A percentile compares a stretch with the other conserved stretches of the same genome.
phyloP scores from a whole-genome alignment of 2,888 invertebrate genomes.

The Drosophila barbarae region DNA sequence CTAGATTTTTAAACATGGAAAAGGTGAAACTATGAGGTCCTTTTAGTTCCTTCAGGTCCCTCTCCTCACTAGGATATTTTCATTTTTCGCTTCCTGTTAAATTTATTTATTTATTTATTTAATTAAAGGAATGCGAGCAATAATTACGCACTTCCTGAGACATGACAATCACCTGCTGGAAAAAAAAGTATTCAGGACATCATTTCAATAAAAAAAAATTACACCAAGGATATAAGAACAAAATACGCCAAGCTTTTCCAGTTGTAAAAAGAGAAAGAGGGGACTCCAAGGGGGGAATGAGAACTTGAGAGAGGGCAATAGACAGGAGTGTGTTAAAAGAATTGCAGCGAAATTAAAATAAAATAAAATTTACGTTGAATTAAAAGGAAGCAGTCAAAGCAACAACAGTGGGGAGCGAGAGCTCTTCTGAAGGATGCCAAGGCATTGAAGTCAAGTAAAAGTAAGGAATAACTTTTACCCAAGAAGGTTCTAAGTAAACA shows the following conservation, averaged over 20 bases:
- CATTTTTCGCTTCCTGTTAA: background rate
- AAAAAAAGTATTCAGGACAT: conserved; percentile 35
- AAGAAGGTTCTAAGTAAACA: no score
- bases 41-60: background rate
- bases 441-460: background rate
- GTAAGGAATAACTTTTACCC: conserved; percentile 3
- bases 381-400: conserved; percentile 54
- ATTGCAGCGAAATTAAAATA: conserved; percentile 73
- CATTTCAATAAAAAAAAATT: conserved; percentile 53
- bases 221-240: conserved; percentile 4
- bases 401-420: conserved; percentile 23
- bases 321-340: conserved; percentile 52
- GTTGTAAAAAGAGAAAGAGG: conserved; percentile 14
- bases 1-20: no score
- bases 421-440: conserved; percentile 22
- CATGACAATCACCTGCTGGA: conserved; percentile 53
- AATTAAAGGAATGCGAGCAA: conserved; percentile 31
- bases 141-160: conserved; percentile 19
- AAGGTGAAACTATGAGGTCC: background rate
- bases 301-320: conserved; percentile 1
- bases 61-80: background rate
- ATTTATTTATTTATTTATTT: conserved; percentile 18
- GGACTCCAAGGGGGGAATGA: background rate
- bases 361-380: conserved; percentile 76
- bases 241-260: conserved; percentile 12